Evolutionary conservation across 2,888 invertebrate species (phyloP).

Genomic region (Chymomyza amoena): DNA sequence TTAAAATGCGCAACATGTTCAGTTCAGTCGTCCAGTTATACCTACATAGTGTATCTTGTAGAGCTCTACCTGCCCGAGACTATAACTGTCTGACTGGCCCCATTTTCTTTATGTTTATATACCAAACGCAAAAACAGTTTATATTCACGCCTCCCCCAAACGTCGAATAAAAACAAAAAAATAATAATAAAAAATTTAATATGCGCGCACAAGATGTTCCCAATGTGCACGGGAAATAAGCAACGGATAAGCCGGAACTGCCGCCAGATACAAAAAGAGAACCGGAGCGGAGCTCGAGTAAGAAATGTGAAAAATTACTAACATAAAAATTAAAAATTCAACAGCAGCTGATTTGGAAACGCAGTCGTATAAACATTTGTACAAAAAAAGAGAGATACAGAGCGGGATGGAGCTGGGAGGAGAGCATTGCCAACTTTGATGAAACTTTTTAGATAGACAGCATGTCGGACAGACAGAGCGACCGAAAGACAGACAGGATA

Average conservation of each 20-base stretch:
- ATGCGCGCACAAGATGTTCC: constrained; percentile 66
- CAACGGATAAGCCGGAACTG: constrained; percentile 6
- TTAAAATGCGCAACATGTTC: constrained; percentile 41
- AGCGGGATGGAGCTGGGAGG: background rate
- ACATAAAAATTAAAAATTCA: constrained; percentile 75
- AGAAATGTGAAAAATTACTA: constrained; percentile 67
- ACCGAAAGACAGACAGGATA: background rate
- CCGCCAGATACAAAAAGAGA: constrained; percentile 19
- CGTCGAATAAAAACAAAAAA: constrained; percentile 26
- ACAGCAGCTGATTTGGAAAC: constrained; percentile 63
- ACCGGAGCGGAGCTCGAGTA: background rate
- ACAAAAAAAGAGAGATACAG: constrained; percentile 14
- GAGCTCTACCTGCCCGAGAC: background rate
- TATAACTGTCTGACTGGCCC: background rate
- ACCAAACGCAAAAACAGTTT: background rate
- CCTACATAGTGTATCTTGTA: background rate
- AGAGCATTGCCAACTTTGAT: constrained; percentile 24
- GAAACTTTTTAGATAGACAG: constrained; percentile 26
- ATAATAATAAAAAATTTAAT: constrained; percentile 61
- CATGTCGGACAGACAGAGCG: background rate
- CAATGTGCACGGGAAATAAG: background rate
- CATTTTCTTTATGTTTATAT: background rate
- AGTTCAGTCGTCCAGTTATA: background rate
- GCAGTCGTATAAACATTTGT: constrained; percentile 10
- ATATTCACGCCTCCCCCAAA: constrained; percentile 55